Evolutionary conservation across 2,888 invertebrate species (phyloP).

Genomic region (Lysandra bellargus): DNA sequence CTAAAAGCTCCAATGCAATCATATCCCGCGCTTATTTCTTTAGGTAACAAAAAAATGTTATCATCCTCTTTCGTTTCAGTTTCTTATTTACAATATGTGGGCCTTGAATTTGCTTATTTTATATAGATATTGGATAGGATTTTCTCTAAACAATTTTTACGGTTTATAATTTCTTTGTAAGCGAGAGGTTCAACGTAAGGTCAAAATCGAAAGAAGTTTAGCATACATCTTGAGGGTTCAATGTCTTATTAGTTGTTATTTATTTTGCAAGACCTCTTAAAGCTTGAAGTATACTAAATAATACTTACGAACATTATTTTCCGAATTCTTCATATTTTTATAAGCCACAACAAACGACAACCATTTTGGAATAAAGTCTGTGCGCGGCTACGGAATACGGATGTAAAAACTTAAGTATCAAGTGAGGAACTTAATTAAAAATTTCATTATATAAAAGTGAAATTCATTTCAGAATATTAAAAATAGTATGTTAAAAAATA

Average conservation of each 20-base stretch:
- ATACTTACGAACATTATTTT: constrained; percentile 51
- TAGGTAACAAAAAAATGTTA: background rate
- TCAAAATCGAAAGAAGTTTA: background rate
- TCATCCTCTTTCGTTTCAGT: background rate
- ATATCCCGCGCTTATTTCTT: constrained; percentile 70
- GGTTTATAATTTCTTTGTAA: constrained; percentile 21
- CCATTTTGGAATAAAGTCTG: constrained; percentile 77
- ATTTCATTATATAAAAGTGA: constrained; percentile 11
- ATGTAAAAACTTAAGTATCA: constrained; percentile 46
- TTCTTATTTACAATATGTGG: background rate
- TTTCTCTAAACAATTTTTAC: background rate
- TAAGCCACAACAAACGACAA: constrained; percentile 80
- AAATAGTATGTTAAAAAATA: constrained; percentile 12
- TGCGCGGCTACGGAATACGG: constrained; percentile 61
- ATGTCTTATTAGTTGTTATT: background rate
- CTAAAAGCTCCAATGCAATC: constrained; percentile 55
- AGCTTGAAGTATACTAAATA: background rate
- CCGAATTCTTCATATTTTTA: constrained; percentile 52
- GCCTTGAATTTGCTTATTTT: background rate
- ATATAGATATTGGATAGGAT: background rate
- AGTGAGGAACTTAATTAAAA: constrained; percentile 36
- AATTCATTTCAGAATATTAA: constrained; percentile 21
- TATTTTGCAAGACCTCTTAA: background rate
- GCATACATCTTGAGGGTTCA: background rate
- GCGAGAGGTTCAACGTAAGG: constrained; percentile 1